Percentiles rank a stretch among this genome's conserved stretches.
Evolutionary conservation across 92 coral and sea anemone species (phyloP).

Genomic region (Meandrina meandrites): DNA sequence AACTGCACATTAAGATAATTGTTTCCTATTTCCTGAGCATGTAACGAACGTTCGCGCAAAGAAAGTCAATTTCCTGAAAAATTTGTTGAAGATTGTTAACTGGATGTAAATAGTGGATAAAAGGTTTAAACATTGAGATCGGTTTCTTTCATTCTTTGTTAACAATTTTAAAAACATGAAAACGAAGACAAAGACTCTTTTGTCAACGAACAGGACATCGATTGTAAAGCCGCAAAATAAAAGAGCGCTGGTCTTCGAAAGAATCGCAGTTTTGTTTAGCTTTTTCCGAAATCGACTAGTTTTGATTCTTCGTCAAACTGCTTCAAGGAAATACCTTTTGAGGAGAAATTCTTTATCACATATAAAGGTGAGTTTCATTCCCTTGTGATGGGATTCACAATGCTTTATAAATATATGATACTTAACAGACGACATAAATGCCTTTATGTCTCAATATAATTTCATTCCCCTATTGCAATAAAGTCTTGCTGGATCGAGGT

Average conservation of each 20-base stretch:
- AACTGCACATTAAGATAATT: background rate
- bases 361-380: background rate
- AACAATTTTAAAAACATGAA: background rate
- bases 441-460: background rate
- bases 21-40: conserved; percentile 9
- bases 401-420: background rate
- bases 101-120: background rate
- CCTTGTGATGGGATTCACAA: no score
- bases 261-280: background rate
- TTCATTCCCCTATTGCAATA: no score
- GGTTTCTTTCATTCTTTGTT: conserved; percentile 21
- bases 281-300: background rate
- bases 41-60: background rate
- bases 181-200: background rate
- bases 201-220: conserved; percentile 11
- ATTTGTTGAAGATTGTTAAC: conserved; percentile 1
- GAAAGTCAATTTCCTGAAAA: conserved; percentile 37
- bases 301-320: background rate
- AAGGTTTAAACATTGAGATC: background rate
- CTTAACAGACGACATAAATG: background rate
- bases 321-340: background rate
- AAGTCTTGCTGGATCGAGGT: background rate
- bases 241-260: background rate
- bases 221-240: background rate
- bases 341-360: background rate